These are phyloP conservation scores for Neostethus bicornis DNA, from an alignment of 2,797 vertebrate species.

Conservation along the genomic window DNA sequence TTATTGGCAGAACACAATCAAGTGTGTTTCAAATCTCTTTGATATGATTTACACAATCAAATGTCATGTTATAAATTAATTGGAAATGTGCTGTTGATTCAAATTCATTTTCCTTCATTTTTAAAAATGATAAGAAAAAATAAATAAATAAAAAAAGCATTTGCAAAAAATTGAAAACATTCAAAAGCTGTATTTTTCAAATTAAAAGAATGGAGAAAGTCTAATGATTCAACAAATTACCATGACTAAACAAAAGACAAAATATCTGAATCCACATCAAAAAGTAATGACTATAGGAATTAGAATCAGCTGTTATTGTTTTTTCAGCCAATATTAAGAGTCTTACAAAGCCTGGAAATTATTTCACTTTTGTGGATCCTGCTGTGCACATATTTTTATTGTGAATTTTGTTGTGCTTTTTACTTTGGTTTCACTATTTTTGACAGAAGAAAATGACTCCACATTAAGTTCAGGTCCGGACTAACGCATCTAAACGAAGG, in stretches of 20 bases:
- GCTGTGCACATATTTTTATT: conserved; percentile 62
- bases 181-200: no score
- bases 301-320: conserved; percentile 44
- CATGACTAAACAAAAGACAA: conserved; percentile 31
- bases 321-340: conserved; percentile 51
- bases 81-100: no score
- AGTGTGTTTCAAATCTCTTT: not conserved
- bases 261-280: conserved; percentile 49
- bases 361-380: conserved; percentile 58
- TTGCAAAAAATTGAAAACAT: no score
- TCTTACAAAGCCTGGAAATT: conserved; percentile 61
- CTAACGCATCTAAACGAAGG: conserved; percentile 59
- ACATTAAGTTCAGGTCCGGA: conserved; percentile 69
- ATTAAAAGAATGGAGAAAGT: not conserved
- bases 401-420: conserved; percentile 72
- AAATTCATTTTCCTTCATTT: not conserved
- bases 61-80: no score
- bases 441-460: conserved; percentile 38
- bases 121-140: no score
- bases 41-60: not conserved
- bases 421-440: conserved; percentile 47
- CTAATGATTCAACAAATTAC: conserved; percentile 34
- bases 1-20: not conserved
- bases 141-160: no score
- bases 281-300: conserved; percentile 39